These are phyloP conservation scores for Leucosticte australis DNA, from an alignment of 2,113 vertebrate genomes.

Conservation along the genomic window DNA sequence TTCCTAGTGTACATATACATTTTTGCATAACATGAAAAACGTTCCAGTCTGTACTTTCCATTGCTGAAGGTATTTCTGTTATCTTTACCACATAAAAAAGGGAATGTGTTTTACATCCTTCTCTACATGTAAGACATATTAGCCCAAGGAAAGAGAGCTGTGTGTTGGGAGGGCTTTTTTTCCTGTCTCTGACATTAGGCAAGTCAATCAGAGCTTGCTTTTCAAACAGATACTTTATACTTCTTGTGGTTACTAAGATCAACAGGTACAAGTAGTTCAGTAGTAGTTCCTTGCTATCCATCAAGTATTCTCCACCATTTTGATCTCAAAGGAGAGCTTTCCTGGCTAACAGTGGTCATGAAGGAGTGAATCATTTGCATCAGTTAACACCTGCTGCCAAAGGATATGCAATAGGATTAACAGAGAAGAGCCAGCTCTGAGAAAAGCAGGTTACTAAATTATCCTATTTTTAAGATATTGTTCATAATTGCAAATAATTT, in stretches of 20 bases:
- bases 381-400: not conserved
- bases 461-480: not conserved
- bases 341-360: not conserved
- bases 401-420: not conserved
- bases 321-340: not conserved
- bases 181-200: not conserved
- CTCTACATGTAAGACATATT: not conserved
- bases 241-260: not conserved
- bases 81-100: not conserved
- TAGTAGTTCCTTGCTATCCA: not conserved
- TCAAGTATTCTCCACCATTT: not conserved
- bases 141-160: not conserved
- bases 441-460: not conserved
- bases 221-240: not conserved
- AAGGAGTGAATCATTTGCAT: not conserved
- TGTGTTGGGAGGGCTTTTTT: not conserved
- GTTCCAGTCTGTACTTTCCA: not conserved
- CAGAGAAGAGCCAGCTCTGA: not conserved
- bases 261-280: not conserved
- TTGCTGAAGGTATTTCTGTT: not conserved
- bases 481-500: not conserved
- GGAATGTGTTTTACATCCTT: not conserved
- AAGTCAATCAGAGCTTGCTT: not conserved
- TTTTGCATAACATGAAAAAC: not conserved
- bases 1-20: not conserved